These are phyloP conservation scores for Carlito syrichta DNA, from an alignment of 2,113 vertebrate genomes.

Conservation along the genomic window DNA sequence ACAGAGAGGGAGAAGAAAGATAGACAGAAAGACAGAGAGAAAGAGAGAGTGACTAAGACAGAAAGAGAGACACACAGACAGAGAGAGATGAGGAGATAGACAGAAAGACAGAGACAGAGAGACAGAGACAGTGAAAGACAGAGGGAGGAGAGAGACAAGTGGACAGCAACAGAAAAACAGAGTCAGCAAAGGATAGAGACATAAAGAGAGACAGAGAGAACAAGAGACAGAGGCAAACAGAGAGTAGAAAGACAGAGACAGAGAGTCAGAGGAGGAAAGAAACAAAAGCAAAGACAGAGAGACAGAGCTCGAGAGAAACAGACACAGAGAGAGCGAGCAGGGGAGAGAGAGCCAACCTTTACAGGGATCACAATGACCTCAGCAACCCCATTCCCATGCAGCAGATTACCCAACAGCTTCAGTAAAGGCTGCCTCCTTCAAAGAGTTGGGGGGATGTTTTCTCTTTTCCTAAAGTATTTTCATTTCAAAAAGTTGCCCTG, in stretches of 20 bases:
- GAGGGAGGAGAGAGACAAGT: too few species aligned
- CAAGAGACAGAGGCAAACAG: too few species aligned
- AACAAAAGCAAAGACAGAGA: too few species aligned
- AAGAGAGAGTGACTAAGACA: too few species aligned
- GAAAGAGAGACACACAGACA: too few species aligned
- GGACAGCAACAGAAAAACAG: too few species aligned
- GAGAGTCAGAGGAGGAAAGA: too few species aligned
- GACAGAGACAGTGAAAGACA: background rate
- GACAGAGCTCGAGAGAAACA: background rate
- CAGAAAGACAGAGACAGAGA: background rate
- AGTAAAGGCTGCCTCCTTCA: background rate
- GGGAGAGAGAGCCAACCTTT: background rate
- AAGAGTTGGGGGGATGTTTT: background rate
- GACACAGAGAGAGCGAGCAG: background rate
- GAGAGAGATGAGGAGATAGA: too few species aligned
- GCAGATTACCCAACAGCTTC: background rate
- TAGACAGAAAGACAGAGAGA: background rate
- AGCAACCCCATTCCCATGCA: fast-evolving
- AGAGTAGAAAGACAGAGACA: background rate
- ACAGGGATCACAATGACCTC: background rate
- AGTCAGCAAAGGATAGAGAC: too few species aligned
- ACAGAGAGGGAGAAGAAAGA: background rate
- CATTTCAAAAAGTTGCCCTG: background rate
- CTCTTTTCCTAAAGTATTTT: background rate
- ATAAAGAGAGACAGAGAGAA: too few species aligned